These are phyloP conservation scores for Caenorhabditis sp. DNA, from an alignment of 2,888 invertebrate genomes.

Conservation along the genomic window DNA sequence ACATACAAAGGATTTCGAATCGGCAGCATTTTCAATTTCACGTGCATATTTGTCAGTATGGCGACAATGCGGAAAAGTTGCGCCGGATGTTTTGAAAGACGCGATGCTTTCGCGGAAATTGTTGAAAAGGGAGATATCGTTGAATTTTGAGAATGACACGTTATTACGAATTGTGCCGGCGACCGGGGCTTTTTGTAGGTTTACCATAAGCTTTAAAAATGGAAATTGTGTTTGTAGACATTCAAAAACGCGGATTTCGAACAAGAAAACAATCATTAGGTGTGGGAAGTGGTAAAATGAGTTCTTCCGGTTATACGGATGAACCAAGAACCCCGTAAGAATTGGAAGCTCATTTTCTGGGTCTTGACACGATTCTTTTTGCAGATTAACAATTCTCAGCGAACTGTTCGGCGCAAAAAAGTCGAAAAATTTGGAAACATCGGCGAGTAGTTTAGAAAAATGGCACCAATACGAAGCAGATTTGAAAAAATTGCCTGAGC, in stretches of 20 bases:
- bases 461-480: constrained; percentile 58
- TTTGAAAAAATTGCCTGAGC: constrained; percentile 59
- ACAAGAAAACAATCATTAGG: constrained; percentile 33
- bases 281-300: constrained; percentile 23
- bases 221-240: constrained; percentile 39
- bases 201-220: not conserved
- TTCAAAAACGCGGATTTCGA: constrained; percentile 57
- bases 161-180: constrained; percentile 20
- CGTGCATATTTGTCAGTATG: constrained; percentile 31
- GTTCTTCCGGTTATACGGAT: not conserved
- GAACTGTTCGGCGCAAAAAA: constrained; percentile 34
- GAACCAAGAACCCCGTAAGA: constrained; percentile 21
- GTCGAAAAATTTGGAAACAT: constrained; percentile 10
- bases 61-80: constrained; percentile 18
- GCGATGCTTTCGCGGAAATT: constrained; percentile 14
- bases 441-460: constrained; percentile 31
- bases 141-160: constrained; percentile 24
- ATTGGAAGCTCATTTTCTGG: not conserved
- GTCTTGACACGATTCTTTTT: not conserved
- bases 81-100: constrained; percentile 13
- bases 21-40: constrained; percentile 16
- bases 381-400: constrained; percentile 9
- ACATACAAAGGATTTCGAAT: constrained; percentile 10
- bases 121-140: constrained; percentile 9
- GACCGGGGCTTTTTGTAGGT: constrained; percentile 27